These are phyloP conservation scores for Scaptomyza polygonia DNA, from an alignment of 2,888 invertebrate species.

Conservation along the genomic window DNA sequence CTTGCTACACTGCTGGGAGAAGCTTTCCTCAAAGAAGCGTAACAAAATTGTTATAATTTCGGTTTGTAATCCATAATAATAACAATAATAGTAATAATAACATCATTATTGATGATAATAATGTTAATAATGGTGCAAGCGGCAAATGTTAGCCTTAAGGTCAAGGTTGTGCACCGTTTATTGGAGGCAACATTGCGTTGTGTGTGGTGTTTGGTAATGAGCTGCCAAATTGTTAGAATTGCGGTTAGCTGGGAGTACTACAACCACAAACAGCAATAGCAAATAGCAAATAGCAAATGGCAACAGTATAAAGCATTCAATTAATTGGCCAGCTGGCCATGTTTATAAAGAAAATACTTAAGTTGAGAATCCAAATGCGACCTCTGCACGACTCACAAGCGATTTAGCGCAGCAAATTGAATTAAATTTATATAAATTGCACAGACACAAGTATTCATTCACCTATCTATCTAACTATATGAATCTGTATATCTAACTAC, in stretches of 20 bases:
- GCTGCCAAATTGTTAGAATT: slow-evolving; percentile 78
- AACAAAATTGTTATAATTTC: slow-evolving; percentile 80
- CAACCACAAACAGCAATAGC: slow-evolving; percentile 12
- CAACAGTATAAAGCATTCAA: slow-evolving; percentile 47
- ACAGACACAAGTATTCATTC: slow-evolving; percentile 57
- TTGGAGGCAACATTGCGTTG: slow-evolving; percentile 61
- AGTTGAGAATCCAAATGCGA: slow-evolving; percentile 59
- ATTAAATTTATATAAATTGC: slow-evolving; percentile 78
- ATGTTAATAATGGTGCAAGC: slow-evolving; percentile 43
- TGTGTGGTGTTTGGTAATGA: slow-evolving; percentile 62
- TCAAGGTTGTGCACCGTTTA: slow-evolving; percentile 76
- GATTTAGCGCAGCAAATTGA: slow-evolving; percentile 76
- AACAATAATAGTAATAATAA: slow-evolving; percentile 54
- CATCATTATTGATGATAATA: slow-evolving; percentile 28
- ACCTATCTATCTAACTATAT: slow-evolving; percentile 28
- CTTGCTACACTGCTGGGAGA: neutral
- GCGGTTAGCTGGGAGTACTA: slow-evolving; percentile 53
- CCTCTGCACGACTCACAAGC: slow-evolving; percentile 63
- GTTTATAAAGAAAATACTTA: slow-evolving; percentile 52
- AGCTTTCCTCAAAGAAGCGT: slow-evolving; percentile 79
- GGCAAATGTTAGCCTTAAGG: slow-evolving; percentile 57
- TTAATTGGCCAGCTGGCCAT: slow-evolving; percentile 63
- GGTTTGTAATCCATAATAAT: slow-evolving; percentile 67
- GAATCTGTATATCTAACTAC: slow-evolving; percentile 27
- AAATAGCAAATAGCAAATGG: slow-evolving; percentile 3